Percentiles rank a stretch among this genome's conserved stretches.
phyloP scores from a whole-genome alignment of 1,140 invertebrate genomes.

The Diabrotica virgifera region DNA sequence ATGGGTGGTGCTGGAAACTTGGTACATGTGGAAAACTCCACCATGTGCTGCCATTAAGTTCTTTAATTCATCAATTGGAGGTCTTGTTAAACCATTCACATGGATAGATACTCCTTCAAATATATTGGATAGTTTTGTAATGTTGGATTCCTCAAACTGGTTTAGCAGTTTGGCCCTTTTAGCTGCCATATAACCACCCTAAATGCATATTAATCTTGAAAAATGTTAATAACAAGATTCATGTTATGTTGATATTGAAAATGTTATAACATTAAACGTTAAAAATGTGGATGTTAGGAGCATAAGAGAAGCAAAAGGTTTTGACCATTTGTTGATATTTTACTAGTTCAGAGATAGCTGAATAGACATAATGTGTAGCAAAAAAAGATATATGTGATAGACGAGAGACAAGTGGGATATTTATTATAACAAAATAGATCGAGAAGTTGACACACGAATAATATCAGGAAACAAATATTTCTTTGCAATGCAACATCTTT shows the following conservation, averaged over 20 bases:
- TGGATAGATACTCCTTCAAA: conserved; percentile 85
- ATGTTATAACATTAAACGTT: not conserved
- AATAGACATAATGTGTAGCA: too few species aligned
- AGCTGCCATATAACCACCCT: conserved; percentile 81
- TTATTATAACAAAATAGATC: too few species aligned
- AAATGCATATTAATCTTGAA: conserved; percentile 41
- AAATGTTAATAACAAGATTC: not conserved
- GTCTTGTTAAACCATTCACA: conserved; percentile 89
- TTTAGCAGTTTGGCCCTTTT: conserved; percentile 85
- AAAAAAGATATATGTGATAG: too few species aligned
- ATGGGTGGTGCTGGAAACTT: conserved; percentile 76
- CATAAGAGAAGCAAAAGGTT: too few species aligned
- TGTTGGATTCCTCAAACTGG: conserved; percentile 65
- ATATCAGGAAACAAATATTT: too few species aligned
- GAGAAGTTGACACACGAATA: too few species aligned
- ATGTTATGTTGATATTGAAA: not conserved
- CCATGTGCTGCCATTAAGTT: conserved; percentile 79
- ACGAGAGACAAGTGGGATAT: too few species aligned
- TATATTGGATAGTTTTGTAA: conserved; percentile 56
- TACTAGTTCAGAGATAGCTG: too few species aligned
- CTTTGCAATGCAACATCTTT: too few species aligned
- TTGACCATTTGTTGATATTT: too few species aligned
- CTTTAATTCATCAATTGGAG: conserved; percentile 71
- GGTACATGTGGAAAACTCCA: conserved; percentile 86
- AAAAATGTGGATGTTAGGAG: too few species aligned